A percentile compares a stretch with the other conserved stretches of the same genome.
Evolutionary conservation across 1,140 invertebrate genomes (phyloP).

Genomic region (Mamestra configurata): DNA sequence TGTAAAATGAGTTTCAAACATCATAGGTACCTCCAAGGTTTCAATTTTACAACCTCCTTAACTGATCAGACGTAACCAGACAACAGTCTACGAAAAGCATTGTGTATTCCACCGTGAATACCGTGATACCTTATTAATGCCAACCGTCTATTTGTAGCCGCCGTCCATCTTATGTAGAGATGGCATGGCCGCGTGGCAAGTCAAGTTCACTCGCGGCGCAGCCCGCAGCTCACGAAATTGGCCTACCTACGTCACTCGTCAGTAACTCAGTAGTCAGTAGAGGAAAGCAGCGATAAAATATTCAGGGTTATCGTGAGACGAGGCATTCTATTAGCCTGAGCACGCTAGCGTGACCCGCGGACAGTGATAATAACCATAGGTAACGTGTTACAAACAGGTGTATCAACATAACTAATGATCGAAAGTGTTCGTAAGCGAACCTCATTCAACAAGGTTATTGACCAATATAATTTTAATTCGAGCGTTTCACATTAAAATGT

Average conservation of each 20-base stretch:
- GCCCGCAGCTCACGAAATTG: not conserved
- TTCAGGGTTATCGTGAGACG: conserved; percentile 68
- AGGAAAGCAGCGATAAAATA: conserved; percentile 67
- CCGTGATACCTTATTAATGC: not conserved
- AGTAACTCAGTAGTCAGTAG: conserved; percentile 51
- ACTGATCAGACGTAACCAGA: not conserved
- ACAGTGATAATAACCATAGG: conserved; percentile 50
- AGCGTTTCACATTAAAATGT: conserved; percentile 12
- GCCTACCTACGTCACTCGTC: conserved; percentile 60
- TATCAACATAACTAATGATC: conserved; percentile 33
- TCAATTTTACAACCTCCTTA: too few relatives aligned
- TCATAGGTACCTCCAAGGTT: too few relatives aligned
- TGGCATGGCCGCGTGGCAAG: not conserved
- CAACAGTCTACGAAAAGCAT: not conserved
- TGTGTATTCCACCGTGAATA: not conserved
- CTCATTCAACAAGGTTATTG: conserved; percentile 13
- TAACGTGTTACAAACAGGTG: conserved; percentile 50
- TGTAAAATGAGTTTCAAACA: too few relatives aligned
- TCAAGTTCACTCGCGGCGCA: conserved; percentile 20
- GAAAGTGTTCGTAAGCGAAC: not conserved
- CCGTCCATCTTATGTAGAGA: not conserved
- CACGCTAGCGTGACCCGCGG: conserved; percentile 51
- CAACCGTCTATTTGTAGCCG: not conserved
- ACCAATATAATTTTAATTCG: not conserved
- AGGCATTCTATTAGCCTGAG: conserved; percentile 60